A percentile compares a stretch with the other conserved stretches of the same genome.
These are phyloP conservation scores for Melanerpes aurifrons DNA, from an alignment of 2,113 vertebrate species.

Conservation along the genomic window DNA sequence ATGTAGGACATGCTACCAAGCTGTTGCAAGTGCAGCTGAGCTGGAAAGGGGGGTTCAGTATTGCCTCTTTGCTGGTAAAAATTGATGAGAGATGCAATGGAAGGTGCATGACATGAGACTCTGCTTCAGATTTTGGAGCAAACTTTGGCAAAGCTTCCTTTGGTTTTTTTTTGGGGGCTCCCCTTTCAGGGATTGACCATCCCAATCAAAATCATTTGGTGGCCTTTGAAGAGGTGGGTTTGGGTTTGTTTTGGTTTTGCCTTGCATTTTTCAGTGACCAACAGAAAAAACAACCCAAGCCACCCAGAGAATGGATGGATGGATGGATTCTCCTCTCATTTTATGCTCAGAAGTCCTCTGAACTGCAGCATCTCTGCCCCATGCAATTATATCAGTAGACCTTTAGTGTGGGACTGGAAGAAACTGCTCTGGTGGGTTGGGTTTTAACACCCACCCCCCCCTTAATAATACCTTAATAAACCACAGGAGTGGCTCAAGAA, in stretches of 20 bases:
- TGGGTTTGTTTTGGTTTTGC: background rate
- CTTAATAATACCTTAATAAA: background rate
- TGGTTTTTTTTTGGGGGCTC: background rate
- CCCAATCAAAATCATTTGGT: background rate
- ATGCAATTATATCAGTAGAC: background rate
- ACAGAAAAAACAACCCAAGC: background rate
- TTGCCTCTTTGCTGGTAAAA: slow-evolving; percentile 46
- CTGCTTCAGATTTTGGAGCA: background rate
- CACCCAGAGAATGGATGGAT: background rate
- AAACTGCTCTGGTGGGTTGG: background rate
- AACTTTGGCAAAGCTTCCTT: background rate
- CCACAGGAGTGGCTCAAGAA: slow-evolving; percentile 5
- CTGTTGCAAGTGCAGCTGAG: slow-evolving; percentile 47
- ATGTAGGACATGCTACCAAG: slow-evolving; percentile 73
- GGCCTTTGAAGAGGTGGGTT: background rate
- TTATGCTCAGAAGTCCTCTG: background rate
- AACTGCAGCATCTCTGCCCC: background rate
- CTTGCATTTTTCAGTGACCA: background rate
- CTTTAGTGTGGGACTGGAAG: background rate
- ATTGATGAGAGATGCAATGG: slow-evolving; percentile 33
- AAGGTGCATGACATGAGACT: slow-evolving; percentile 16
- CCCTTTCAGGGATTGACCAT: background rate
- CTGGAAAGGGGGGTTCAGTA: background rate
- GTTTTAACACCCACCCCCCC: too few relatives aligned
- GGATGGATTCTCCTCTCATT: slow-evolving; percentile 6